Base-by-base conservation (phyloP, 2,888 invertebrate genomes). In the Melieria omissa region DNA sequence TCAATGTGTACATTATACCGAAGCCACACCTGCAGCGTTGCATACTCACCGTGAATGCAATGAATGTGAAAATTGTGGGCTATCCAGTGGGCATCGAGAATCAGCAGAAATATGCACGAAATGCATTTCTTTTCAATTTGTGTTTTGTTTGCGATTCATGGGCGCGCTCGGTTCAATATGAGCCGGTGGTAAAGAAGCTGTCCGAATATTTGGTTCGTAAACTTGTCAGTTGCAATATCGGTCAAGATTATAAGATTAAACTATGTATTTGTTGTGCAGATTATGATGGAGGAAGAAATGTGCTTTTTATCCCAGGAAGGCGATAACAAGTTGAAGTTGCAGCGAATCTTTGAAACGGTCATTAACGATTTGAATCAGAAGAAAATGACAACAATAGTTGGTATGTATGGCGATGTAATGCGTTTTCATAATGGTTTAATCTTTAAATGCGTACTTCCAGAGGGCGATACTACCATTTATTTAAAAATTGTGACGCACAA, bases 1-100 rank as follows among this genome's bases (percentile, higher is more conserved):
- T 98, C 71, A 96, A 95, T 84, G 95, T 95, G 42, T 98, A 96
- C 84, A 96, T 98, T 76, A 98, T 98, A 83, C 97, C 98, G 4
- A 98, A 98, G 87, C 93, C 94, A 45, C 95, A 97, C 82, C 89
- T 98, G 49, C 95, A 96, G 83, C 90, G 94, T 78, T 94, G 95
- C 83, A 93, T 95, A 8, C 93, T 98, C 84, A 97, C 97, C 7
- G 94, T 98, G 91, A 91, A 91, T 84, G 89, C 90, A 4, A 81
- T 90, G 45, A 94, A 95, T 45, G 93, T 93, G 81, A 97, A 97
- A 88, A 95, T 98, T 78, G 90, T 98, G 14, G 97, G 97, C 0
- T 97, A 95, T 86, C 98, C 98, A 0, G 94, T 97, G 55, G 91
- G 93, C 58, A 97, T 98, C 72, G 94, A 95, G 80, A 93, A 95